phyloP scores from a whole-genome alignment of 2,113 vertebrate genomes.

The Paraplagusia blochii region DNA sequence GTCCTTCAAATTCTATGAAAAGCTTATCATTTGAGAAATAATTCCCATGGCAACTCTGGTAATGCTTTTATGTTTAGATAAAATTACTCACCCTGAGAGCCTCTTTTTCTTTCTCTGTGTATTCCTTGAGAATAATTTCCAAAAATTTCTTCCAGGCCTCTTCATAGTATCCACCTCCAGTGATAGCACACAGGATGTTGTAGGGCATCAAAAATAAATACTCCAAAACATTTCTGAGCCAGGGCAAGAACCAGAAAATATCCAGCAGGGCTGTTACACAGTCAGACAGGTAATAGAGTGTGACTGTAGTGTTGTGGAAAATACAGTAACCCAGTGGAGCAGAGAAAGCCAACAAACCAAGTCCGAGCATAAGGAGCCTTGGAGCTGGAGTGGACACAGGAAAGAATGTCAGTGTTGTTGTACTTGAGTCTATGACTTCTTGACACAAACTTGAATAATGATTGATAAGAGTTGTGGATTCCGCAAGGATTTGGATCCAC shows the following conservation, averaged over 20 bases:
- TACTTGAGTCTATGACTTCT: background rate
- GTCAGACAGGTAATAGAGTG: conserved; percentile 75
- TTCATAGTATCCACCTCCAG: conserved; percentile 70
- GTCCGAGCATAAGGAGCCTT: conserved; percentile 78
- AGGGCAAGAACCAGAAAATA: conserved; percentile 82
- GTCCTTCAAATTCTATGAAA: no score
- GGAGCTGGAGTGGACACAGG: conserved; percentile 53
- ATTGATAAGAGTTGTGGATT: no score
- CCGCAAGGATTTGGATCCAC: no score
- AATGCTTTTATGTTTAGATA: background rate
- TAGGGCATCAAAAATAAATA: conserved; percentile 82
- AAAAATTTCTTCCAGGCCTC: conserved; percentile 83
- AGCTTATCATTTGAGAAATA: no score
- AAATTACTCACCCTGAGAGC: conserved; percentile 77
- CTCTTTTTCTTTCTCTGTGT: conserved; percentile 72
- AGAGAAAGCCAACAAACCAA: conserved; percentile 83
- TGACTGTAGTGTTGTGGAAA: conserved; percentile 80
- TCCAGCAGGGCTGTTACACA: conserved; percentile 76
- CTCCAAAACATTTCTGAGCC: conserved; percentile 74
- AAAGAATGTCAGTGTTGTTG: background rate
- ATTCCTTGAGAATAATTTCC: conserved; percentile 79
- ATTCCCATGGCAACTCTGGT: no score
- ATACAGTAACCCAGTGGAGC: conserved; percentile 78
- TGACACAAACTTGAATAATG: no score
- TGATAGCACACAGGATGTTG: conserved; percentile 63